These are phyloP conservation scores for Propithecus coquereli DNA, from an alignment of 2,113 vertebrate species.

Conservation along the genomic window DNA sequence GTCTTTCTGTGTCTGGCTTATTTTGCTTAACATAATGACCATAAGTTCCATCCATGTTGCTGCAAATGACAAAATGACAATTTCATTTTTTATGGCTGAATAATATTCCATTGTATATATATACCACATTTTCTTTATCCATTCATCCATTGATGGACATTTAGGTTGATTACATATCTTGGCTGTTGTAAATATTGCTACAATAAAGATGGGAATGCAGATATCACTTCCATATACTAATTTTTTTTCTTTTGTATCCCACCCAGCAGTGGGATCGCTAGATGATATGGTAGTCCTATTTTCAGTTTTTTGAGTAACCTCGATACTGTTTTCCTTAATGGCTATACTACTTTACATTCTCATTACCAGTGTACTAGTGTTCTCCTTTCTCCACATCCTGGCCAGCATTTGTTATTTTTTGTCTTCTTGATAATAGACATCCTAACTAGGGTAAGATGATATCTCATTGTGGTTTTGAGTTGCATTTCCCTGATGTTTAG, in stretches of 20 bases:
- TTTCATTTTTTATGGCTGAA: neutral
- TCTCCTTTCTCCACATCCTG: neutral
- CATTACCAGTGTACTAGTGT: neutral
- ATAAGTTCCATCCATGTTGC: neutral
- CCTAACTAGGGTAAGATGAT: neutral
- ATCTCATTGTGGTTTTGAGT: neutral
- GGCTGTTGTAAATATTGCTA: neutral
- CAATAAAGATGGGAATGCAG: neutral
- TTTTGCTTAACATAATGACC: neutral
- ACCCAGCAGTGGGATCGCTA: neutral
- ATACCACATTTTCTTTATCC: neutral
- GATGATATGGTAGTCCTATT: neutral
- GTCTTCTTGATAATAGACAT: neutral
- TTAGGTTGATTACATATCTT: neutral
- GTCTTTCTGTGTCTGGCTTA: neutral
- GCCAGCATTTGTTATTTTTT: neutral
- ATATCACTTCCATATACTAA: neutral
- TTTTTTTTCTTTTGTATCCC: neutral
- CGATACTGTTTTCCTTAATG: neutral
- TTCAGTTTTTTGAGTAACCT: neutral
- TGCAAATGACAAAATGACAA: neutral
- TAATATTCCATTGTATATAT: neutral
- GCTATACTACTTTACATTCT: neutral
- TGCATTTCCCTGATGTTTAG: neutral
- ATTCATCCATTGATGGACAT: neutral